A percentile compares a stretch with the other conserved stretches of the same genome.
phyloP scores from a whole-genome alignment of 2,888 invertebrate species.

The Hecatera dysodea region DNA sequence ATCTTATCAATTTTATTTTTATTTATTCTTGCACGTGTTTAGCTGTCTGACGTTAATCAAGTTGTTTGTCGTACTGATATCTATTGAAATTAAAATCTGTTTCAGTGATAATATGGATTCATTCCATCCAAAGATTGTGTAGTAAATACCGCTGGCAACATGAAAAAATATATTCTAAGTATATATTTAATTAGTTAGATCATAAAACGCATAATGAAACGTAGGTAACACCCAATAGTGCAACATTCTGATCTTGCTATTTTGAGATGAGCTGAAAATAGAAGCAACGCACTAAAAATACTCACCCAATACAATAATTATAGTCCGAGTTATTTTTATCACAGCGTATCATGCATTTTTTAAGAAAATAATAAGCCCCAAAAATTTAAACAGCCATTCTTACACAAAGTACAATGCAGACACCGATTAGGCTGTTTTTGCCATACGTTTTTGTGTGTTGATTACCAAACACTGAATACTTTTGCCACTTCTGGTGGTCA shows the following conservation, averaged over 20 bases:
- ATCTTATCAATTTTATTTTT: conserved; percentile 9
- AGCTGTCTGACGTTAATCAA: neutral
- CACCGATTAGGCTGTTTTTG: conserved; percentile 32
- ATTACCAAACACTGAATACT: conserved; percentile 21
- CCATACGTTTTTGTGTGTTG: conserved; percentile 19
- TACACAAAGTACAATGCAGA: conserved; percentile 22
- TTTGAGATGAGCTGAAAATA: neutral
- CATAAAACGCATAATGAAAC: no score
- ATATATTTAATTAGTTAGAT: no score
- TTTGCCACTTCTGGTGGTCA: conserved; percentile 53
- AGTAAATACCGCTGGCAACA: no score
- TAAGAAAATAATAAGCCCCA: neutral
- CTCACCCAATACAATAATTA: neutral
- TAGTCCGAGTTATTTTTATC: neutral
- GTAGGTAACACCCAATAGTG: no score
- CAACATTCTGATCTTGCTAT: no score
- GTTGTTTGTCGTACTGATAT: neutral
- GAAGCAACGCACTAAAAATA: neutral
- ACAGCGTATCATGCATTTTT: neutral
- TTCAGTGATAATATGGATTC: no score
- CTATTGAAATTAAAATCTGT: neutral
- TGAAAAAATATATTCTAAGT: no score
- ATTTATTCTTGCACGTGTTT: conserved; percentile 4
- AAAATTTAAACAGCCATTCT: conserved; percentile 1
- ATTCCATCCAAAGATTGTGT: no score